These are phyloP conservation scores for Podotricha telesiphe DNA, from an alignment of 2,888 invertebrate genomes.

Conservation along the genomic window DNA sequence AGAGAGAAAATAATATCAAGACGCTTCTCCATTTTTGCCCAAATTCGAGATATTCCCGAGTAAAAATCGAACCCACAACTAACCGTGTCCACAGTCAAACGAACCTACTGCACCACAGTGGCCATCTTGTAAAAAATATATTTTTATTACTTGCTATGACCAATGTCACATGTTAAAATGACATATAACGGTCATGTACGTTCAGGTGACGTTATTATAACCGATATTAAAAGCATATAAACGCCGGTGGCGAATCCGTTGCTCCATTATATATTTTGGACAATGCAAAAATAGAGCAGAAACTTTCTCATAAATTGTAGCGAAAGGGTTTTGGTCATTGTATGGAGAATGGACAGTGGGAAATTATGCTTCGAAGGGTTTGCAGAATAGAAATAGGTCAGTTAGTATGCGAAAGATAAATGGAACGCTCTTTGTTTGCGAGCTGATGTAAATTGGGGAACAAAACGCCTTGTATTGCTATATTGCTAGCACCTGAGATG, in stretches of 20 bases:
- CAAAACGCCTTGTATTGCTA: conserved; percentile 60
- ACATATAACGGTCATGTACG: conserved; percentile 69
- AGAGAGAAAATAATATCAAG: too few species aligned
- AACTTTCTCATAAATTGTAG: conserved; percentile 78
- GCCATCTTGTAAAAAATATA: too few species aligned
- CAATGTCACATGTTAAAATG: conserved; percentile 47
- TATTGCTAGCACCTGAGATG: conserved; percentile 56
- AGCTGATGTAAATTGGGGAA: conserved; percentile 75
- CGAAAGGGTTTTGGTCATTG: conserved; percentile 77
- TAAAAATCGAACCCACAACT: background rate
- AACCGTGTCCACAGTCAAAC: too few species aligned
- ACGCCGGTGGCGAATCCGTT: conserved; percentile 76
- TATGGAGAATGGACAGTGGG: conserved; percentile 77
- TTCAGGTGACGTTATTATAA: conserved; percentile 62
- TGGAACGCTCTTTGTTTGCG: conserved; percentile 64
- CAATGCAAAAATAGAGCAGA: conserved; percentile 82
- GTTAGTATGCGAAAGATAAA: conserved; percentile 66
- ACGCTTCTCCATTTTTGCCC: too few species aligned
- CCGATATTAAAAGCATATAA: conserved; percentile 72
- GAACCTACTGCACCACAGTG: too few species aligned
- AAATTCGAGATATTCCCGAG: too few species aligned
- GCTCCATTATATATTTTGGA: conserved; percentile 63
- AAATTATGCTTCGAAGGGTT: conserved; percentile 74
- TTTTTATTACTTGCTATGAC: conserved; percentile 13
- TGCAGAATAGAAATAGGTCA: conserved; percentile 77